Evolutionary conservation across 2,797 vertebrate species (phyloP), one percentile per base, ranked within the genome.

Genomic region (Gadopsis bispinosus): DNA sequence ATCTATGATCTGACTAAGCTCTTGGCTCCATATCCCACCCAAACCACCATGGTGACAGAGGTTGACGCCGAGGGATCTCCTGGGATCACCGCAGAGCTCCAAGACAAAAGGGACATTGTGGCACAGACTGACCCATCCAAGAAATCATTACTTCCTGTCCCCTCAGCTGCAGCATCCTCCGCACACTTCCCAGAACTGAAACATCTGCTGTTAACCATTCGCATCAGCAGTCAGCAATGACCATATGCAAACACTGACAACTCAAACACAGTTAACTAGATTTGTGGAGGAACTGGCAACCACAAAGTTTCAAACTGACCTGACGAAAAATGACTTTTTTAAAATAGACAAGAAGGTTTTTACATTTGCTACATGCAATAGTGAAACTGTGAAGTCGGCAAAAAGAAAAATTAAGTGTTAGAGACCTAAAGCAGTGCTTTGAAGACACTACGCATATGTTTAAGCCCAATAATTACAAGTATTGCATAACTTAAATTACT

Each of bases 31-130:
- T 17, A 22, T 80, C 77, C 54, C 35, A 60, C 75, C 69, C 67
- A 85, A 88, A 80, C 50, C 77, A 3, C 73, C 35, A 59, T 73
- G 73, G 67, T 70, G 73, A 74, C 67, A 77, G 63, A 72, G 82
- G 75, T 84, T 87, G 83, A 82, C 55, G 66, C 79, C 48, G 48
- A 58, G 33, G 79, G 80, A 87, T 91, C 89, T 84, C 84, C 83
- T 79, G 87, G 85, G 88, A 91, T 89, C 79, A 72, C 84, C 16
- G 13, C 58, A 7, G 50, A 88, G 74, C 84, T 89, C 65, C 13
- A 3, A 88, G 80, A 94, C 93, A 94, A 94, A 93, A 87, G 79
- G 75, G 83, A 90, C 87, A 88, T 90, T 94, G 93, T 93, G 87
- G 84, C 89, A 87, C 81, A 69, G 75, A 69, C 87, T 84, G 80